Evolutionary conservation across 1,140 invertebrate species (phyloP), one percentile per base, ranked within the genome.

Genomic region (Pentalonia nigronervosa): DNA sequence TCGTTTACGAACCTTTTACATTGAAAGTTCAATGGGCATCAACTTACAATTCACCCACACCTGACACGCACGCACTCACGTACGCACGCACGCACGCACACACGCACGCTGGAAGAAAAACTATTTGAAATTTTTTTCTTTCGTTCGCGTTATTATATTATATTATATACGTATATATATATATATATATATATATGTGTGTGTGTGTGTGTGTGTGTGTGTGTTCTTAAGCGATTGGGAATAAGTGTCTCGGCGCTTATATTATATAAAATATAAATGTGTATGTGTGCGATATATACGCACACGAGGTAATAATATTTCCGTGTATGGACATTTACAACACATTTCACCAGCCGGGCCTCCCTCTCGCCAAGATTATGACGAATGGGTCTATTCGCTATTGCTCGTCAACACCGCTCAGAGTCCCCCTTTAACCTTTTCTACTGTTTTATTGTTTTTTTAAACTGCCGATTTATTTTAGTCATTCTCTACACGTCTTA

Each of bases 331-430:
- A 53, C 30, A 60, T 86, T 84, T 53, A 30, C 67, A 84, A 50
- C 81, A 84, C 67, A 83, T 91, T 91, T 91, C 47, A 17, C n/a
- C n/a, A n/a, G n/a, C 60, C 67, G 21, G 47, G 11, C 53, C 30
- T 41, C 48, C 30, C 45, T 76, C 56, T 83, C 45, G 8, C 67
- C 47, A 21, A 83, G 67, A 81, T 92, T 83, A 83, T 93, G 91
- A 93, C 30, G 48, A 93, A 93, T 93, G 67, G 81, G 30, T 45
- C 30, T 36, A 30, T 93, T 93, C 67, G 34, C 87, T 48, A 89
- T 88, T 89, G 2, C n/a, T 48, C 20, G 47, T 47, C 34, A 34
- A 21, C 34, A 7, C n/a, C n/a, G 20, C 25, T 4, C 4, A 3
- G 6, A 9, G 47, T 50, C n/a, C 56, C 60, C 47, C 47, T n/a